Base-by-base conservation (phyloP, 1,140 invertebrate species). In the Tetramorium parvispinum region DNA sequence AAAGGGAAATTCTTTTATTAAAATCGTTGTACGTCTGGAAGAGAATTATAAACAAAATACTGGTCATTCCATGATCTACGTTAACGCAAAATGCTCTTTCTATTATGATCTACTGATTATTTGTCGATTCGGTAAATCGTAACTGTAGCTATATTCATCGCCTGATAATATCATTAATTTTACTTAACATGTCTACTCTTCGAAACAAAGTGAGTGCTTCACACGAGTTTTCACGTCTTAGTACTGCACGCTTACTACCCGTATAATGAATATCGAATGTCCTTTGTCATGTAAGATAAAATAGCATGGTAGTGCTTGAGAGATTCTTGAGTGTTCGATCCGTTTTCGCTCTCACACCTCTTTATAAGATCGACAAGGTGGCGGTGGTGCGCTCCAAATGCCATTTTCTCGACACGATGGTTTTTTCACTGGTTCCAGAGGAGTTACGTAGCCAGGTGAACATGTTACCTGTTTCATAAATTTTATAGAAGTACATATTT, bases 391-490 rank as follows among this genome's bases (percentile, higher is more conserved):
- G 65, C 94, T 95, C 95, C 95, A 96, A 21, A 94, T 94, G 10
- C 95, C 95, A 57, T 95, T 95, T 43, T 94, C 95, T 13, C 92
- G 92, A 76, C 95, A 95, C 0, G 94, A 95, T 18, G 95, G 94
- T 59, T 94, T 95, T 68, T 92, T 94, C 24, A 94, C 94, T 0
- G 94, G 94, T 77, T 95, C 94, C 27, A 95, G 71, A 1, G 94
- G 94, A 18, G 94, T 95, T 46, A 97, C 96, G 90, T 96, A 97
- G 27, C 97, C 97, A 0, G 96, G 96, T 55, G 96, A 96, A 92
- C 97, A 98, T n/a, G 96, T 96, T 61, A 97, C 96, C 89, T 91
- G 8, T 82, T 27, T 27, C 8, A 40, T 21, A 59, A 53, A 27
- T 32, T 18, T 16, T 3, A 32, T 32, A 3, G 2, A 85, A 40